Conservation (phyloP, 2,113 vertebrate species). For the Engraulis encrasicolus region DNA sequence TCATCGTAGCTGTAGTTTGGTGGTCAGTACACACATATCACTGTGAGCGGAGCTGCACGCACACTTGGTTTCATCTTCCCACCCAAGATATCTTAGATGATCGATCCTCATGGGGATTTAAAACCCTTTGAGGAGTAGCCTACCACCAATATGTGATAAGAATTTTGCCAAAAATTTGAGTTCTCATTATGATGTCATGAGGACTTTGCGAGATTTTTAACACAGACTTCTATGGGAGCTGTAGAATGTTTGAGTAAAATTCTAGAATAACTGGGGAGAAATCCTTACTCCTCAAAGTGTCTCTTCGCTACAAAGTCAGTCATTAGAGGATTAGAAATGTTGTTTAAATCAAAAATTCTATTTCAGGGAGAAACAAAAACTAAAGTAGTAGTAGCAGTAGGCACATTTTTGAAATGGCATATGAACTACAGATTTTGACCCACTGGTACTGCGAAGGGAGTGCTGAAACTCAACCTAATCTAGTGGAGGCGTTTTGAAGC, state of each 20-base stretch:
- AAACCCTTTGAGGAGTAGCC: background rate
- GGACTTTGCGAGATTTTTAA: too few species aligned
- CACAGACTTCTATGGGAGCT: too few species aligned
- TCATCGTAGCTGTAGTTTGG: background rate
- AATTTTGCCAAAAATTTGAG: too few species aligned
- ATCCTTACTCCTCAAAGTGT: too few species aligned
- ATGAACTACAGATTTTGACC: background rate
- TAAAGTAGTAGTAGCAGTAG: background rate
- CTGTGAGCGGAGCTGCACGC: background rate
- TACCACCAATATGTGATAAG: background rate
- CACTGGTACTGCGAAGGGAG: background rate
- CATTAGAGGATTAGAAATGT: background rate
- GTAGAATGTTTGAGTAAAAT: too few species aligned
- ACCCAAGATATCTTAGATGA: background rate
- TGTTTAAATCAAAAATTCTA: background rate
- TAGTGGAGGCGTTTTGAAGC: background rate
- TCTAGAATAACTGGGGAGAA: too few species aligned
- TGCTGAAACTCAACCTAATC: background rate
- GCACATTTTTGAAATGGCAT: background rate
- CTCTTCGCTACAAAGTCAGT: background rate
- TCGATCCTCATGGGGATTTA: background rate
- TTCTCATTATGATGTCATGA: too few species aligned
- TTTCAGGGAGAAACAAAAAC: background rate
- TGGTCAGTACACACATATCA: conserved; percentile 21
- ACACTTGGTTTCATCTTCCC: background rate